A percentile compares a stretch with the other conserved stretches of the same genome.
Conservation (phyloP, 2,888 invertebrate species). For the Seira ritae region DNA sequence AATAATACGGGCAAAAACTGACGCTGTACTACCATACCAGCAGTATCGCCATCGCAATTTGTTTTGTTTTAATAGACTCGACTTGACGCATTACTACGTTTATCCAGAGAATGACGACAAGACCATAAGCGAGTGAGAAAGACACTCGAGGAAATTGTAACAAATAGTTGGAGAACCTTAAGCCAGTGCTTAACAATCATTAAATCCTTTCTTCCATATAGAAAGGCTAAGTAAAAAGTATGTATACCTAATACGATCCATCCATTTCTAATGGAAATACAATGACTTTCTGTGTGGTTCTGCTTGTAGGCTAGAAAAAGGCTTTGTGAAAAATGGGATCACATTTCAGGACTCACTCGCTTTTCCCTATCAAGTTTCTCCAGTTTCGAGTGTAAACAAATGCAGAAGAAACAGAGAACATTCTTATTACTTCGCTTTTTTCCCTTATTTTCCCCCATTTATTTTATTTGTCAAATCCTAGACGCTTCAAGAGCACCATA, state of each 20-base stretch:
- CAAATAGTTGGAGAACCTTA: neutral
- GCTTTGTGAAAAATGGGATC: constrained; percentile 7
- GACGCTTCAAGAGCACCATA: neutral
- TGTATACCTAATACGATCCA: too few relatives aligned
- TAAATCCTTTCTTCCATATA: neutral
- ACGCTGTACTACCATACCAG: neutral
- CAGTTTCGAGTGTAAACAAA: constrained; percentile 1
- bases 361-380: neutral
- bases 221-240: neutral
- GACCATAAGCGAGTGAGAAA: too few relatives aligned
- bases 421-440: neutral
- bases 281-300: neutral
- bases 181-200: neutral
- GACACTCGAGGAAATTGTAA: constrained; percentile 2
- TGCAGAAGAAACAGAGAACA: neutral
- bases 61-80: neutral
- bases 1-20: neutral
- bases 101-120: too few relatives aligned
- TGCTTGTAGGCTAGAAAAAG: neutral
- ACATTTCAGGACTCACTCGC: neutral
- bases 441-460: neutral
- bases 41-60: neutral
- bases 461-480: neutral
- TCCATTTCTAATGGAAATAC: neutral
- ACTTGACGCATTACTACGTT: neutral